Conservation (phyloP, 2,113 vertebrate species). For the Cromileptes altivelis region DNA sequence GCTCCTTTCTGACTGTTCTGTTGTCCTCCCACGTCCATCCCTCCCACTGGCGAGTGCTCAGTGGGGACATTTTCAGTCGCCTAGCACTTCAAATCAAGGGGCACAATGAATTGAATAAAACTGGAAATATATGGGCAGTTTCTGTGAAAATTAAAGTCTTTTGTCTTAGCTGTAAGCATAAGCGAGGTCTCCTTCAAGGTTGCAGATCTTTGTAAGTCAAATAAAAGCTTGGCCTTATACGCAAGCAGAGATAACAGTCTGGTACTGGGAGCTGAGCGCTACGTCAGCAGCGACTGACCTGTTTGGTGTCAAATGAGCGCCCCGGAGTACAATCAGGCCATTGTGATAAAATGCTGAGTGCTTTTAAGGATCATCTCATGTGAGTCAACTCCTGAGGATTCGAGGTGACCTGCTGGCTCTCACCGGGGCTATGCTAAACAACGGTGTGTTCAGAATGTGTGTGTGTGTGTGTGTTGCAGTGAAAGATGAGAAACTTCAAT, state of each 20-base stretch:
- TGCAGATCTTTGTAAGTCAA: neutral
- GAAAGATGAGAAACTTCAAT: slow-evolving; percentile 68
- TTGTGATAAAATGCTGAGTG: slow-evolving; percentile 53
- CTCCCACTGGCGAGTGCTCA: slow-evolving; percentile 33
- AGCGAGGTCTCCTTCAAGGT: neutral
- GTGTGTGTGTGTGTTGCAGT: slow-evolving; percentile 21
- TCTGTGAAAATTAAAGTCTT: neutral
- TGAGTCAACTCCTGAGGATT: slow-evolving; percentile 68
- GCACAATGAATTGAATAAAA: slow-evolving; percentile 7
- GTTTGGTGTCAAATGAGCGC: slow-evolving; percentile 58
- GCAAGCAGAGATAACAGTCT: slow-evolving; percentile 12
- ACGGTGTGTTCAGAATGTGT: neutral
- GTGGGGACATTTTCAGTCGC: slow-evolving; percentile 42
- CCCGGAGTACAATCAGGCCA: slow-evolving; percentile 53
- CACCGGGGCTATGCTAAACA: slow-evolving; percentile 16
- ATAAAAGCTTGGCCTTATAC: slow-evolving; percentile 17
- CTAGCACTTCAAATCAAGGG: slow-evolving; percentile 50
- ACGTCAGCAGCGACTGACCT: slow-evolving; percentile 32
- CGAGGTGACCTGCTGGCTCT: slow-evolving; percentile 53
- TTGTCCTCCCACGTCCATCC: slow-evolving; percentile 50
- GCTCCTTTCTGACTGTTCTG: slow-evolving; percentile 61
- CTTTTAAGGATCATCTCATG: slow-evolving; percentile 57
- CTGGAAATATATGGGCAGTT: neutral
- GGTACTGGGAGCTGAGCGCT: neutral
- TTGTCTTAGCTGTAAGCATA: neutral